Evolutionary conservation across 2,797 vertebrate species (phyloP).

Genomic region (Aulostomus chinensis): DNA sequence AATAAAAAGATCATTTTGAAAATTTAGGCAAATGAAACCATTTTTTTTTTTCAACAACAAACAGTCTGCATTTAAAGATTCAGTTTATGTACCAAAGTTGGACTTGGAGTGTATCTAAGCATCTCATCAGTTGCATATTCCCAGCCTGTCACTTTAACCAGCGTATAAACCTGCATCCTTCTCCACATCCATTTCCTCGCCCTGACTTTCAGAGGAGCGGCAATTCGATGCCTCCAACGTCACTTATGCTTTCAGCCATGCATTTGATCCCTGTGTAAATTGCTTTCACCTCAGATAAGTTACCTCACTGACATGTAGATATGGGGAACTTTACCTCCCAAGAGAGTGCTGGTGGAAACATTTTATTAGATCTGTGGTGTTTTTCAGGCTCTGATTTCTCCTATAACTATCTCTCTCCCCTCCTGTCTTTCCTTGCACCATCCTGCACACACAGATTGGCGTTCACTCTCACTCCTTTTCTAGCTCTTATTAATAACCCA

Average conservation of each 20-base stretch:
- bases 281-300: slow-evolving; percentile 75
- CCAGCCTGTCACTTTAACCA: slow-evolving; percentile 65
- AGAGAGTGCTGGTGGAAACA: slow-evolving; percentile 68
- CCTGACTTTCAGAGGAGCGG: slow-evolving; percentile 46
- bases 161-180: slow-evolving; percentile 58
- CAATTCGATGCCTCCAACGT: slow-evolving; percentile 61
- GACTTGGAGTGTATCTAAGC: slow-evolving; percentile 57
- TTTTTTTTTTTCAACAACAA: too few species aligned
- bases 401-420: slow-evolving; percentile 33
- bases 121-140: slow-evolving; percentile 62
- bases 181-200: slow-evolving; percentile 59
- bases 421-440: slow-evolving; percentile 33
- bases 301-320: slow-evolving; percentile 74
- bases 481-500: slow-evolving; percentile 47
- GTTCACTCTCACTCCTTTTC: slow-evolving; percentile 26
- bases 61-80: slow-evolving; percentile 36
- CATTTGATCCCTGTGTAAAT: slow-evolving; percentile 79
- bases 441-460: slow-evolving; percentile 22
- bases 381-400: slow-evolving; percentile 56
- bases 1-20: background rate
- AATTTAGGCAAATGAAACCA: slow-evolving; percentile 11
- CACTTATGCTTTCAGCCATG: slow-evolving; percentile 72
- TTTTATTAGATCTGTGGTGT: slow-evolving; percentile 70
- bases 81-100: slow-evolving; percentile 20
- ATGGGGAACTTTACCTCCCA: slow-evolving; percentile 65